A percentile compares a stretch with the other conserved stretches of the same genome.
Evolutionary conservation across 2,797 vertebrate species (phyloP).

Genomic region (Lepilemur ruficaudatus): DNA sequence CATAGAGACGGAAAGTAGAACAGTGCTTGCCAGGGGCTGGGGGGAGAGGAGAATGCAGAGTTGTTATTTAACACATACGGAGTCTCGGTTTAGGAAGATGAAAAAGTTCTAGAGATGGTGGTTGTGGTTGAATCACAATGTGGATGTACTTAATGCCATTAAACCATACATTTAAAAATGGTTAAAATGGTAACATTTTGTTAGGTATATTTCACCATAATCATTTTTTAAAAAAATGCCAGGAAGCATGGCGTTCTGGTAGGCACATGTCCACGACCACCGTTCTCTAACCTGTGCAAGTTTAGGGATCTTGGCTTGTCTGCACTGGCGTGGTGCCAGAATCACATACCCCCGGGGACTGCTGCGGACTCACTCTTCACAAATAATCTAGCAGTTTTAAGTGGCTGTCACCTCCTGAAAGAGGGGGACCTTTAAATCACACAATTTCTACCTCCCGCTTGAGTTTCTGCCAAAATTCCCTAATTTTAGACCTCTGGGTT

Average conservation of each 20-base stretch:
- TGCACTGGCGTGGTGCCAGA: accelerated
- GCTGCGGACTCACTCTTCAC: too few relatives aligned
- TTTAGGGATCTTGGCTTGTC: neutral
- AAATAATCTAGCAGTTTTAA: neutral
- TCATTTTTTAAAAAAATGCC: neutral
- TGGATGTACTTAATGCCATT: neutral
- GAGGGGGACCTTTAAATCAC: neutral
- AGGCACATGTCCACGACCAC: neutral
- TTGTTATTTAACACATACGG: neutral
- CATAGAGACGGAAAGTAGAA: neutral
- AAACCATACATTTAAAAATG: neutral
- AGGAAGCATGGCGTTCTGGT: too few relatives aligned
- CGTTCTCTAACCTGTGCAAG: accelerated
- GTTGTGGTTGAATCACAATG: accelerated
- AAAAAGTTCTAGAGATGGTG: neutral
- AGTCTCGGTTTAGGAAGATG: neutral
- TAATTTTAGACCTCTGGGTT: neutral
- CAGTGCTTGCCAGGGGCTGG: accelerated
- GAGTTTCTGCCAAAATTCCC: neutral
- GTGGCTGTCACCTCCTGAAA: neutral
- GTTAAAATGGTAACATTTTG: neutral
- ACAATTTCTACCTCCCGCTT: neutral
- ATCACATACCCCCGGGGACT: accelerated
- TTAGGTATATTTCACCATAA: neutral
- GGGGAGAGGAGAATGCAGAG: accelerated